Evolutionary conservation across 1,140 invertebrate species (phyloP).

Genomic region (Mactra quadrangularis): DNA sequence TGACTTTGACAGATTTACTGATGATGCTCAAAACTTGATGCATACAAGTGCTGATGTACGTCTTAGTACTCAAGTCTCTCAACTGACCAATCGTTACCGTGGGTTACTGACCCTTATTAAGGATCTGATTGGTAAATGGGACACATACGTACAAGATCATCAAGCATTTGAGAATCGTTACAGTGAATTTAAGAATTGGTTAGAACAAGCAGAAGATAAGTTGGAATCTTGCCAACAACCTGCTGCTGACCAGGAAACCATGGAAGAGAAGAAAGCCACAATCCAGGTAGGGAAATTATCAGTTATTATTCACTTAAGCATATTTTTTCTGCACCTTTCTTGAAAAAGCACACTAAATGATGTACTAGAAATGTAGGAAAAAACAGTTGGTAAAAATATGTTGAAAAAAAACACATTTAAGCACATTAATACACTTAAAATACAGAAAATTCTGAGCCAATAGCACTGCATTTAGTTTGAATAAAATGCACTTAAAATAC

Average conservation of each 20-base stretch:
- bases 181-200: slow-evolving; percentile 90
- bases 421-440: too few relatives aligned
- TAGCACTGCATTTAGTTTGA: too few relatives aligned
- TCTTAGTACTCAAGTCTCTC: slow-evolving; percentile 93
- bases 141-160: slow-evolving; percentile 93
- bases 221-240: slow-evolving; percentile 84
- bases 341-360: too few relatives aligned
- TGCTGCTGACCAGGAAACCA: slow-evolving; percentile 75
- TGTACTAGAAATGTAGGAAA: too few relatives aligned
- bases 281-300: slow-evolving; percentile 80
- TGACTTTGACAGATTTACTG: slow-evolving; percentile 93
- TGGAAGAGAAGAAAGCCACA: slow-evolving; percentile 78
- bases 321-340: too few relatives aligned
- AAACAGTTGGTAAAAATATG: too few relatives aligned
- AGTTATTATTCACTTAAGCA: too few relatives aligned
- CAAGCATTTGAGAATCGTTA: slow-evolving; percentile 91
- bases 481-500: too few relatives aligned
- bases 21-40: slow-evolving; percentile 93
- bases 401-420: too few relatives aligned
- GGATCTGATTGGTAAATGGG: slow-evolving; percentile 94
- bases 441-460: too few relatives aligned
- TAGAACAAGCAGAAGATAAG: slow-evolving; percentile 90
- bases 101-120: slow-evolving; percentile 86
- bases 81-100: slow-evolving; percentile 94
- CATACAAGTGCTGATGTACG: slow-evolving; percentile 93